Evolutionary conservation across 2,797 vertebrate genomes (phyloP), one percentile per base, ranked within the genome.

Genomic region (Steatocranus sp.): DNA sequence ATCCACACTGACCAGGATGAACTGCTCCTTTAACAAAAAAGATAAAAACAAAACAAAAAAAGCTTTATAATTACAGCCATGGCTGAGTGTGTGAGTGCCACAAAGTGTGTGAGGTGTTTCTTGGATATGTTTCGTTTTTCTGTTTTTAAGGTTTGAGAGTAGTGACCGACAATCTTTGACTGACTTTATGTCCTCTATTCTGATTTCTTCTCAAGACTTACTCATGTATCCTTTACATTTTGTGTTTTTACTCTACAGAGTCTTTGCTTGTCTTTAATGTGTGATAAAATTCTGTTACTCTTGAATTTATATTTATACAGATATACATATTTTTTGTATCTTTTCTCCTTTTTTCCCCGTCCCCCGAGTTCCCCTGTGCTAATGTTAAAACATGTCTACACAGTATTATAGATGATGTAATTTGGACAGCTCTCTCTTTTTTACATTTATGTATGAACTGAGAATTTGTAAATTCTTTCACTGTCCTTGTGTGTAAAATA

Each of bases 361-460:
- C 3, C 20, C 17, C 12, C 85, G 87, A 76, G 85, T 91, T 93
- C 88, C 88, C 90, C 86, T 89, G 91, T 95, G 93, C 94, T 95
- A 92, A 94, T 92, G 89, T 95, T 95, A 84, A 92, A 96, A 85
- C 84, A 84, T 94, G 91, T 95, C 94, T 95, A 92, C 89, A 89
- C 96, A 96, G 95, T 96, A 96, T 96, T 96, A 96, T 92, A 92
- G 91, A 91, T 91, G 83, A 92, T 94, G 94, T 95, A 88, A 94
- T 95, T 94, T 94, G 94, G 93, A 97, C 94, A 90, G 80, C 92
- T 92, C 89, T 95, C 95, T 97, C 94, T 80, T 83, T 96, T 98
- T 98, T 98, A 97, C 96, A 97, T 96, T 96, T 92, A 90, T 95
- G 97, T 97, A 96, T 97, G 96, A 97, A 96, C 94, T 96, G 96